A percentile compares a stretch with the other conserved stretches of the same genome.
Conservation (phyloP, 2,888 invertebrate genomes). For the Marasmarcha lunaedactyla region DNA sequence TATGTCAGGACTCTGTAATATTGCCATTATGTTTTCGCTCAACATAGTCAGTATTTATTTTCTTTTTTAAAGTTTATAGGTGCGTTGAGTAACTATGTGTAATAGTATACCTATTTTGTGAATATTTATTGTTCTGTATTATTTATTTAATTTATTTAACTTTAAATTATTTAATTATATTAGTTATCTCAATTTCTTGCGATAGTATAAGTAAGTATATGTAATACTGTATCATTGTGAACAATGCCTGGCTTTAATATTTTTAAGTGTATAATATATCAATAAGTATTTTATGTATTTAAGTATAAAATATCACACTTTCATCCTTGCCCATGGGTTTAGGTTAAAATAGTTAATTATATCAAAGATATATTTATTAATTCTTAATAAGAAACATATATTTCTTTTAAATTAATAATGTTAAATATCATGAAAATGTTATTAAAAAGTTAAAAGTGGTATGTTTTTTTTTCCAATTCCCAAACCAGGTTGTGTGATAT, state of each 20-base stretch:
- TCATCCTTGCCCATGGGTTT: slow-evolving; percentile 9
- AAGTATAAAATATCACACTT: slow-evolving; percentile 5
- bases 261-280: slow-evolving; percentile 16
- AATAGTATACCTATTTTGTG: slow-evolving; percentile 20
- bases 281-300: slow-evolving; percentile 14
- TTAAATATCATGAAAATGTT: too few relatives aligned
- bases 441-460: too few relatives aligned
- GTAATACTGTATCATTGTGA: slow-evolving; percentile 19
- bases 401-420: not conserved
- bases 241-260: slow-evolving; percentile 57
- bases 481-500: too few relatives aligned
- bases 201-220: slow-evolving; percentile 14
- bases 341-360: slow-evolving; percentile 10
- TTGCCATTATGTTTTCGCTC: slow-evolving; percentile 21
- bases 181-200: slow-evolving; percentile 17
- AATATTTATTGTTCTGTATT: slow-evolving; percentile 3
- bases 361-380: slow-evolving; percentile 12
- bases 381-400: slow-evolving; percentile 3
- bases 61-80: slow-evolving; percentile 27
- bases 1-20: slow-evolving; percentile 19
- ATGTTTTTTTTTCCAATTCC: too few relatives aligned
- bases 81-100: slow-evolving; percentile 23
- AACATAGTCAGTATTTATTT: slow-evolving; percentile 27
- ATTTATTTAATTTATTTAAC: not conserved
- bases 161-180: not conserved